phyloP scores from a whole-genome alignment of 1,140 invertebrate species.

The Leptinotarsa defecta region DNA sequence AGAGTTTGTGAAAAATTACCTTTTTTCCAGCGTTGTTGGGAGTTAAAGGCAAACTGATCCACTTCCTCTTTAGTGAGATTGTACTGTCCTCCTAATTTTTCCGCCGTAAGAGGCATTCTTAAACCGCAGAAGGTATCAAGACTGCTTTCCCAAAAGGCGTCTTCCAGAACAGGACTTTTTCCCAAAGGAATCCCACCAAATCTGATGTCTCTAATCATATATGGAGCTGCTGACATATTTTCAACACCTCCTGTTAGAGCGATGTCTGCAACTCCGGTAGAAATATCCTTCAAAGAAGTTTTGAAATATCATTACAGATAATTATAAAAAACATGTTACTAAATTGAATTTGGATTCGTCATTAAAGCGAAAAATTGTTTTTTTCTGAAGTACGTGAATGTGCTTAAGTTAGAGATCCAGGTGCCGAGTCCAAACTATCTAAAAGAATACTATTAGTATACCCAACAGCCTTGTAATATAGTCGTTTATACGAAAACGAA shows the following conservation, averaged over 20 bases:
- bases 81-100: constrained; percentile 93
- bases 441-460: no score
- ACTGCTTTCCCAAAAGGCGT: constrained; percentile 89
- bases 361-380: no score
- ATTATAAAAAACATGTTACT: no score
- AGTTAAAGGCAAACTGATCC: constrained; percentile 86
- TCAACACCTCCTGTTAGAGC: constrained; percentile 91
- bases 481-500: no score
- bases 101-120: constrained; percentile 96
- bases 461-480: no score
- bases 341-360: no score
- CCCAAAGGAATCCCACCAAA: constrained; percentile 87
- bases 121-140: constrained; percentile 88
- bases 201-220: constrained; percentile 82
- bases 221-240: constrained; percentile 96
- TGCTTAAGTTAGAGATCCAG: no score
- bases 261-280: constrained; percentile 82
- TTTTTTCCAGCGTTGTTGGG: constrained; percentile 82
- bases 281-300: constrained; percentile 75
- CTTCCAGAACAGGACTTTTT: constrained; percentile 80
- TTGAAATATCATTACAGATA: no score
- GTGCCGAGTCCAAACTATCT: no score
- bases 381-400: no score
- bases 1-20: constrained; percentile 57
- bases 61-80: constrained; percentile 84